A percentile compares a stretch with the other conserved stretches of the same genome.
Conservation (phyloP, 2,888 invertebrate species). For the Pyrocoelia pectoralis region DNA sequence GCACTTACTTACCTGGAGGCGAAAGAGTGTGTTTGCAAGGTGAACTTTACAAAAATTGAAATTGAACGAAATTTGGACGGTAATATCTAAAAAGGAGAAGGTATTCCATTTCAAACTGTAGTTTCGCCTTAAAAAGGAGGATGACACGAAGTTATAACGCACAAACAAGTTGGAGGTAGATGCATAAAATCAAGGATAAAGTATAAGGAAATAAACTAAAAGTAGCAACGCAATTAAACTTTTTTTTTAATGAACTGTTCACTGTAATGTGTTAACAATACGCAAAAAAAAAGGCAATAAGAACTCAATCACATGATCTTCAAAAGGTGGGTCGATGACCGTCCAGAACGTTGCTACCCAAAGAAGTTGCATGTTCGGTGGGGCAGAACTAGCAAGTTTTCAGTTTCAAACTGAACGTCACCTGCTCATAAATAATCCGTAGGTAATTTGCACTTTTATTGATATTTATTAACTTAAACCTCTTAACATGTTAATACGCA, state of each 20-base stretch:
- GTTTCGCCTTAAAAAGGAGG: too few relatives aligned
- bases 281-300: neutral
- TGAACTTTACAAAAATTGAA: too few relatives aligned
- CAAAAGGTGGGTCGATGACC: constrained; percentile 13
- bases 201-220: too few relatives aligned
- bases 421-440: constrained; percentile 11
- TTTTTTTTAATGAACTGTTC: neutral
- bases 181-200: too few relatives aligned
- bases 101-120: too few relatives aligned
- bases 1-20: too few relatives aligned
- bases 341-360: constrained; percentile 6
- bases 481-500: constrained; percentile 16
- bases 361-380: neutral
- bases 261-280: neutral
- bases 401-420: constrained; percentile 13
- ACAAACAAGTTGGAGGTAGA: too few relatives aligned
- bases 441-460: constrained; percentile 18
- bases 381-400: constrained; percentile 5
- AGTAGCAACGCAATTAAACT: neutral
- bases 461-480: constrained; percentile 26
- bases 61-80: too few relatives aligned
- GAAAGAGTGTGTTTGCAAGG: too few relatives aligned
- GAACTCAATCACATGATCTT: constrained; percentile 9
- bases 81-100: too few relatives aligned
- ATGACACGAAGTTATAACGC: too few relatives aligned